Conservation (phyloP, 2,797 vertebrate genomes). For the Lerista edwardsae region DNA sequence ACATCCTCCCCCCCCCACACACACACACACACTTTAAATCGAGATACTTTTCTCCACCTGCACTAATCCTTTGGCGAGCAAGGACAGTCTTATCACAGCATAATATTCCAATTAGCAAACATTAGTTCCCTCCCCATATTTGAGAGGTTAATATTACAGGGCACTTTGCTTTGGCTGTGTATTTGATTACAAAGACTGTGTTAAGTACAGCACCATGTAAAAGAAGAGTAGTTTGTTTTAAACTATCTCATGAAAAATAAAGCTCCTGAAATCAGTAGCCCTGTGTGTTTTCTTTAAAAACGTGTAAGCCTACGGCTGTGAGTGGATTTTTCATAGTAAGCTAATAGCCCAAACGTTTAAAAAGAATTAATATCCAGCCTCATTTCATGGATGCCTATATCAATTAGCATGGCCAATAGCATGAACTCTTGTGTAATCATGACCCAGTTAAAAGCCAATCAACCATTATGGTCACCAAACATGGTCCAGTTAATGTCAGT, state of each 20-base stretch:
- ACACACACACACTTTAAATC: slow-evolving; percentile 28
- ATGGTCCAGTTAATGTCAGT: slow-evolving; percentile 46
- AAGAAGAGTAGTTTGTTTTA: not conserved
- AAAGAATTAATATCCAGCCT: rapidly evolving
- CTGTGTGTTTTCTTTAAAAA: not conserved
- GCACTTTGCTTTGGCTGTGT: not conserved
- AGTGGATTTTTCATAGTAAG: slow-evolving; percentile 25
- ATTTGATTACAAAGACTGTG: slow-evolving; percentile 47
- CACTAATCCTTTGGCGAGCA: slow-evolving; percentile 30
- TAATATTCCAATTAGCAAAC: slow-evolving; percentile 45
- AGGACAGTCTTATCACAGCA: slow-evolving; percentile 35
- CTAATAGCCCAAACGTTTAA: not conserved
- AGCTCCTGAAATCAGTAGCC: slow-evolving; percentile 53
- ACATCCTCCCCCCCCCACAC: not conserved
- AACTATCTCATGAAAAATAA: slow-evolving; percentile 14
- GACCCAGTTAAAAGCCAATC: slow-evolving; percentile 32
- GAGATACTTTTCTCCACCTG: slow-evolving; percentile 55
- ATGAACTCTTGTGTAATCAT: rapidly evolving
- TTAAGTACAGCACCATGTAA: slow-evolving; percentile 36
- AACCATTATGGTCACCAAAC: slow-evolving; percentile 40
- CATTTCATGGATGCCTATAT: rapidly evolving
- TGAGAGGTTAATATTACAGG: slow-evolving; percentile 19
- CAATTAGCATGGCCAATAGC: rapidly evolving
- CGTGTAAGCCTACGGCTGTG: slow-evolving; percentile 6
- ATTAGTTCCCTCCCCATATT: rapidly evolving